Base-by-base conservation (phyloP, 1,140 invertebrate species). In the Musca vetustissima region DNA sequence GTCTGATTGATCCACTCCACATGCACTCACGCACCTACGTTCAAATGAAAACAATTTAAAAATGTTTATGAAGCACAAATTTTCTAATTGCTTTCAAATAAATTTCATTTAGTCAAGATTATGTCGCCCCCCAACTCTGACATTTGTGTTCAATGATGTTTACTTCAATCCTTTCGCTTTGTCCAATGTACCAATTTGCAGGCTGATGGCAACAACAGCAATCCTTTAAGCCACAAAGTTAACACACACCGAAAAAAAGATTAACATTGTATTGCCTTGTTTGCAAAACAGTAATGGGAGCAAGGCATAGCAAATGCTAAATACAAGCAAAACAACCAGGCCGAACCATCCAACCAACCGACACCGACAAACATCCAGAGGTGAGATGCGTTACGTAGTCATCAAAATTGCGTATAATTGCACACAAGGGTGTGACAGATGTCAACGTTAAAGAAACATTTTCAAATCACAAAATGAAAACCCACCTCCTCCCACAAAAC, bases 401-500 rank as follows among this genome's bases (percentile, higher is more conserved):
- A 70, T 70, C 69, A 70, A 70, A 68, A 32, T 43, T 66, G 66
- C 32, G 55, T 68, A 68, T 70, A 70, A 70, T 70, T 70, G 69
- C 69, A 70, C 69, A 64, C 69, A 68, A 67, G 69, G 65, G 69
- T 70, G 69, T 70, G 69, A 70, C 69, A 70, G 69, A 70, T 70
- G 69, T 70, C 69, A 70, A 70, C 66, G 55, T 64, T 67, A 70
- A 70, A 67, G 69, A 68, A 70, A 68, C 69, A 70, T 70, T 70
- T 52, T 52, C 67, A 61, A 59, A 59, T 52, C 55, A 68, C 28
- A 65, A 48, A 43, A 43, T 43, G 11, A 43, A 43, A 43, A 43
- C 36, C 6, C n/a, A n/a, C n/a, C n/a, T n/a, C n/a, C n/a, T n/a
- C n/a, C 36, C 6, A 43, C 6, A 43, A 43, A 13, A 1, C 36